A percentile compares a stretch with the other conserved stretches of the same genome.
These are phyloP conservation scores for Chirona hameri DNA, from an alignment of 2,888 invertebrate species.

Conservation along the genomic window DNA sequence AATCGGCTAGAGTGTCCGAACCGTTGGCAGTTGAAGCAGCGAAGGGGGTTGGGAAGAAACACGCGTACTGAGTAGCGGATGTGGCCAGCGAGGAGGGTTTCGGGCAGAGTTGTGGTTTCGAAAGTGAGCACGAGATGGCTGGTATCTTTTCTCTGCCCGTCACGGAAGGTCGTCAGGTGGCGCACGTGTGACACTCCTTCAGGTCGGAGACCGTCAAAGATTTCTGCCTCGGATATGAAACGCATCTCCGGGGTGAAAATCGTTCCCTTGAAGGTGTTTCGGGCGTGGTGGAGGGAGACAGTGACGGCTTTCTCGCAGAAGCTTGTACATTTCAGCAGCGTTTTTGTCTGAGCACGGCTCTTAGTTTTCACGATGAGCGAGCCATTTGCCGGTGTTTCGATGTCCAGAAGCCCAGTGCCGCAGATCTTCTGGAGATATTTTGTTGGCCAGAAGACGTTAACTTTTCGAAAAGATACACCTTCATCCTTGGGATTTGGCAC, in stretches of 20 bases:
- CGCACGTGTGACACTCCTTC: neutral
- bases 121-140: neutral
- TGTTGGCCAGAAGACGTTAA: neutral
- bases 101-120: neutral
- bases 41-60: neutral
- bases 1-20: neutral
- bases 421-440: neutral
- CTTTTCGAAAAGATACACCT: neutral
- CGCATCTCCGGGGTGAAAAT: neutral
- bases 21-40: neutral
- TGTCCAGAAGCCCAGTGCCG: neutral
- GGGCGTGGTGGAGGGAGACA: neutral
- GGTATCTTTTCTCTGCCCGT: neutral
- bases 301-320: neutral
- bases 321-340: neutral
- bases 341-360: neutral
- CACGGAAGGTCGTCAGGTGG: neutral
- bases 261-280: neutral
- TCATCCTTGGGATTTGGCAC: neutral
- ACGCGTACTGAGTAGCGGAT: neutral
- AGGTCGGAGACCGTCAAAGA: neutral
- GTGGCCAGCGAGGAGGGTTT: neutral
- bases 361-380: neutral
- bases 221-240: neutral
- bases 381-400: neutral